phyloP scores from a whole-genome alignment of 2,888 invertebrate species.

The Amaurobius ferox region DNA sequence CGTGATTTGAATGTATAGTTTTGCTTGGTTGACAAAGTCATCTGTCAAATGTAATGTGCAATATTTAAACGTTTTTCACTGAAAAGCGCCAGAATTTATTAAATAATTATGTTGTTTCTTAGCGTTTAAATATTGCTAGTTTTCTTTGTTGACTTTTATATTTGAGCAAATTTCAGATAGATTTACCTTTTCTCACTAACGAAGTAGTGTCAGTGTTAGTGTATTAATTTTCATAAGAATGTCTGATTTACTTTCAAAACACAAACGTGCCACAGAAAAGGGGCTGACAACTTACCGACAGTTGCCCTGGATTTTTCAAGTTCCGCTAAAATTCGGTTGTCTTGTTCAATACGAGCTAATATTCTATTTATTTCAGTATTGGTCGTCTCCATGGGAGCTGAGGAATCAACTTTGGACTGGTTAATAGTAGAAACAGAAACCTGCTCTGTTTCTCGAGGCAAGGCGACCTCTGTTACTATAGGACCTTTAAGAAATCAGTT shows the following conservation, averaged over 20 bases:
- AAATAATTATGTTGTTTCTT: too few species aligned
- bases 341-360: conserved; percentile 82
- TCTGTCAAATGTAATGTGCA: too few species aligned
- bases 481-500: conserved; percentile 39
- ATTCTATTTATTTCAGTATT: conserved; percentile 87
- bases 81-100: too few species aligned
- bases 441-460: conserved; percentile 44
- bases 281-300: conserved; percentile 48
- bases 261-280: too few species aligned
- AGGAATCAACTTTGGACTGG: conserved; percentile 47
- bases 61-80: too few species aligned
- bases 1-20: too few species aligned
- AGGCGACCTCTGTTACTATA: conserved; percentile 46
- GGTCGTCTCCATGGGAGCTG: conserved; percentile 45
- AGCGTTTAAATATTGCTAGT: too few species aligned
- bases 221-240: too few species aligned
- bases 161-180: neutral
- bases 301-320: conserved; percentile 80
- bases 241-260: too few species aligned
- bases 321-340: conserved; percentile 86
- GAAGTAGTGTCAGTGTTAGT: too few species aligned
- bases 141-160: neutral
- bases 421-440: conserved; percentile 40
- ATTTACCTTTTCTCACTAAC: neutral
- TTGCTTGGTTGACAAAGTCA: too few species aligned